Conservation (phyloP, 2,797 vertebrate species). For the Huso huso region DNA sequence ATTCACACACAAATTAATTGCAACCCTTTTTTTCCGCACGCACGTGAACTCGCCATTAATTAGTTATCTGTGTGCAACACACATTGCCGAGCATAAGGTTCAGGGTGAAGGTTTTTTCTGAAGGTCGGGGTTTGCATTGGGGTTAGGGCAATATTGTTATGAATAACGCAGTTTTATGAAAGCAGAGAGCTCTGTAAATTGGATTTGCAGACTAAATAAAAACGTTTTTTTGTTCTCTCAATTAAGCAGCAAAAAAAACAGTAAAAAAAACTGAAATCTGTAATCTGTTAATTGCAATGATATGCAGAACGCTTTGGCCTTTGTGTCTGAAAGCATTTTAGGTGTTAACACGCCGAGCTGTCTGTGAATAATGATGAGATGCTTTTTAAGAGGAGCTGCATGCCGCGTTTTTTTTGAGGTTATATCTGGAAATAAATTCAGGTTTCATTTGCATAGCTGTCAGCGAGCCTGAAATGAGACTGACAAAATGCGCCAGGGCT, state of each 20-base stretch:
- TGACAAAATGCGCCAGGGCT: not conserved
- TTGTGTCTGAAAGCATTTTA: conserved; percentile 2
- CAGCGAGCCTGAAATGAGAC: conserved; percentile 1
- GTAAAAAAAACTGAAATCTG: not conserved
- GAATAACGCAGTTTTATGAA: not conserved
- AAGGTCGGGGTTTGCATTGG: too few relatives aligned
- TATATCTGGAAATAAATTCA: conserved; percentile 7
- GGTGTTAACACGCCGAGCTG: not conserved
- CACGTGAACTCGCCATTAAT: too few relatives aligned
- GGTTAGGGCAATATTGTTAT: too few relatives aligned
- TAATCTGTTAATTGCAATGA: conserved; percentile 10
- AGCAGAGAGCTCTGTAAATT: not conserved
- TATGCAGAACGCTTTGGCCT: conserved; percentile 7
- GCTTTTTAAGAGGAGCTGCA: not conserved
- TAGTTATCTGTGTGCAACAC: too few relatives aligned
- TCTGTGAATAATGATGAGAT: conserved; percentile 2
- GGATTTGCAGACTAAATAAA: conserved; percentile 4
- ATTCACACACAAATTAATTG: too few relatives aligned
- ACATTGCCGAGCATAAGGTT: too few relatives aligned
- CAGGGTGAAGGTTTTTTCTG: too few relatives aligned
- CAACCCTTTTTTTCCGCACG: too few relatives aligned
- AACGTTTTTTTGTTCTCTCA: not conserved
- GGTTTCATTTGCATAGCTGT: conserved; percentile 10
- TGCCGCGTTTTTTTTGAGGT: not conserved
- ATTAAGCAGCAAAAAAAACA: not conserved